Base-by-base conservation (phyloP, 2,797 vertebrate species). In the Chelidonichthys spinosus region DNA sequence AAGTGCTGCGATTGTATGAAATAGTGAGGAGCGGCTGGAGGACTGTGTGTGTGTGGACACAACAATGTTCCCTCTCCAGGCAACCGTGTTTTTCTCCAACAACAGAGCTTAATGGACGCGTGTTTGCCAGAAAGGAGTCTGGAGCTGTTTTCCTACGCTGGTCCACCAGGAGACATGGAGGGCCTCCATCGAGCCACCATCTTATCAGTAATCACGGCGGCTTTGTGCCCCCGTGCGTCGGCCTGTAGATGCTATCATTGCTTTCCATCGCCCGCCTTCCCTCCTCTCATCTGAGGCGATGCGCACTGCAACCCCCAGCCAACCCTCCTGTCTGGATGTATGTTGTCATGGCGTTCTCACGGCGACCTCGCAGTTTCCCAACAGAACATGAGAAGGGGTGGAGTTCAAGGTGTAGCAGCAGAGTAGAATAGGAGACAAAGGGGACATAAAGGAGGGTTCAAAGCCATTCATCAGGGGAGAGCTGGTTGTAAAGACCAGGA, bases 311-410 rank as follows among this genome's bases (percentile, higher is more conserved):
- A 32, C 53, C 47, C 69, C 59, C 62, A 44, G 50, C 63, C 65
- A 52, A 66, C 25, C n/a, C 33, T 59, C 2, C 63, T 8, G 5
- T 40, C 15, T 25, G 9, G 5, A 39, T 58, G 47, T 43, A 56
- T 44, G 50, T 33, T 54, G 54, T 74, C 36, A 40, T 49, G 52
- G 68, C 72, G 70, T 70, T 79, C 72, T 77, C 85, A 89, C 74
- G 49, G 72, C 80, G 87, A 64, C 46, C 71, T 32, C 18, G 0
- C 39, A 13, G 75, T 82, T 90, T 90, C 75, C 66, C 65, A 79
- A 42, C 75, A 67, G 84, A 94, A 94, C 85, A 82, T 91, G 90
- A 94, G 92, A 91, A 77, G 82, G 90, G 90, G 91, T 89, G 91
- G 90, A 90, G 87, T 84, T 90, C 79, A 85, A 69, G 70, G 83